phyloP scores from a whole-genome alignment of 1,140 invertebrate genomes.

The Micrasema minimum region DNA sequence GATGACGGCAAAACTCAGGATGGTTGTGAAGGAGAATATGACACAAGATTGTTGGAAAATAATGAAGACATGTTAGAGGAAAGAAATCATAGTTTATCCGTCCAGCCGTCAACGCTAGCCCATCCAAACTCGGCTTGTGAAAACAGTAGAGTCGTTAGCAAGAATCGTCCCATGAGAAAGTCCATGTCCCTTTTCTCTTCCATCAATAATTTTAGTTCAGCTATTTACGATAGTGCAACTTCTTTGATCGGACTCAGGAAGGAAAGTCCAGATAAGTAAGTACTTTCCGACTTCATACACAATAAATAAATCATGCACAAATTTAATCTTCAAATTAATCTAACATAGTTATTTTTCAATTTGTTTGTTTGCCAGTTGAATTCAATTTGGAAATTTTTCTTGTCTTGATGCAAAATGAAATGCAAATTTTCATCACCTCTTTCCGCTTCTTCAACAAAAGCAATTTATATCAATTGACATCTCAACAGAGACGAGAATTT shows the following conservation, averaged over 20 bases:
- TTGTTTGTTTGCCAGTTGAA: too few relatives aligned
- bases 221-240: slow-evolving; percentile 49
- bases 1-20: slow-evolving; percentile 16
- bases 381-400: too few relatives aligned
- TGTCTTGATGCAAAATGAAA: too few relatives aligned
- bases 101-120: slow-evolving; percentile 22
- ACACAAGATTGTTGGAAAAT: slow-evolving; percentile 10
- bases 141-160: slow-evolving; percentile 16
- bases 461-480: too few relatives aligned
- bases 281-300: not conserved
- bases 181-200: slow-evolving; percentile 49
- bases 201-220: slow-evolving; percentile 47
- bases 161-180: slow-evolving; percentile 36
- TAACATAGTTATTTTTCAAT: too few relatives aligned
- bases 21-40: not conserved
- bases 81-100: slow-evolving; percentile 39
- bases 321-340: too few relatives aligned
- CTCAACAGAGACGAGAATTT: too few relatives aligned
- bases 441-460: too few relatives aligned
- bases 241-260: slow-evolving; percentile 49
- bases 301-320: too few relatives aligned
- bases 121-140: slow-evolving; percentile 30
- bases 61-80: slow-evolving; percentile 15
- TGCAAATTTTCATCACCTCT: too few relatives aligned
- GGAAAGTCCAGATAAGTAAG: slow-evolving; percentile 46